Evolutionary conservation across 1,140 invertebrate species (phyloP).

Genomic region (Pseudoatta argentina): DNA sequence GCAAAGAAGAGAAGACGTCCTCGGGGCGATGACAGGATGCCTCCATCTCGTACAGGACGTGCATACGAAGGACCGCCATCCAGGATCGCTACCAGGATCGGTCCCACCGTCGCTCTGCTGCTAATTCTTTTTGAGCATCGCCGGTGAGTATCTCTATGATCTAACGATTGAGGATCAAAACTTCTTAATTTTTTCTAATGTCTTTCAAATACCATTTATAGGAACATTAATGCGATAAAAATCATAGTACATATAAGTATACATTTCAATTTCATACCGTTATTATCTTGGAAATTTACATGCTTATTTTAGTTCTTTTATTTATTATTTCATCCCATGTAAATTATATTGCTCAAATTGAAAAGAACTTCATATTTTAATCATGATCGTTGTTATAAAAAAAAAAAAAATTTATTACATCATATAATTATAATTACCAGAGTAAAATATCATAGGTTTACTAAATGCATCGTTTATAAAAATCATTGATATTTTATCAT

Average conservation of each 20-base stretch:
- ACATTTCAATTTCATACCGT: not conserved
- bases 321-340: conserved; percentile 6
- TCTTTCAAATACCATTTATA: not conserved
- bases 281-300: not conserved
- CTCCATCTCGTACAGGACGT: conserved; percentile 82
- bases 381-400: not conserved
- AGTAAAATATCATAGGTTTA: not conserved
- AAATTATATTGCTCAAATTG: not conserved
- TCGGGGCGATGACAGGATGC: conserved; percentile 86
- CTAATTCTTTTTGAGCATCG: conserved; percentile 79
- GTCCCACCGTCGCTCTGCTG: conserved; percentile 75
- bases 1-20: conserved; percentile 76
- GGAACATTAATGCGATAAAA: not conserved
- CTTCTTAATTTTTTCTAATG: not conserved
- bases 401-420: too few relatives aligned
- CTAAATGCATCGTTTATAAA: not conserved
- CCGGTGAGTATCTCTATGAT: conserved; percentile 77
- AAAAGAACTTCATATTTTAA: not conserved
- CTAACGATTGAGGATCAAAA: not conserved
- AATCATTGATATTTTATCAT: not conserved
- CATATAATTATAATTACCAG: not conserved
- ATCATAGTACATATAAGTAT: not conserved
- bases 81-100: conserved; percentile 75
- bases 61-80: conserved; percentile 80
- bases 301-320: not conserved